Evolutionary conservation across 1,140 invertebrate genomes (phyloP), one percentile per base, ranked within the genome.

Genomic region (Aphaenogaster rudis): DNA sequence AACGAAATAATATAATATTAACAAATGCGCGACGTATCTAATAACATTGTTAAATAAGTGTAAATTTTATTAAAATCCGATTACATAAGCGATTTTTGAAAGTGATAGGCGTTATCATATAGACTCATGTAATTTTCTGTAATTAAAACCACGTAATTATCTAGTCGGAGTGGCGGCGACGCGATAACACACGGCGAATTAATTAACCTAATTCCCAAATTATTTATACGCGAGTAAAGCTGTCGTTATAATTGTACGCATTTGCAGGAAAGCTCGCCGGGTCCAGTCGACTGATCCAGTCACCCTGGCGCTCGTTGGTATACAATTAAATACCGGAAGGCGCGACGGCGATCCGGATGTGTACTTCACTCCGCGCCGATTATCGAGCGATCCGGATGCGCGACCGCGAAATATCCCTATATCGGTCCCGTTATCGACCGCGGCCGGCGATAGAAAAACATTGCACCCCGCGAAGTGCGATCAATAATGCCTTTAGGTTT

Each of bases 401-500:
- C 66, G 80, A 57, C 45, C 36, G 59, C 81, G 59, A 64, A 76
- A 52, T 52, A 11, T 78, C 48, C 33, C 13, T 52, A 36, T 42
- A 78, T 79, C 48, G 45, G 69, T 33, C 59, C 13, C 42, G 36
- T 57, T 86, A 72, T 89, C 71, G 88, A 89, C 52, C 84, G 39
- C 5, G 67, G 67, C 36, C 48, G 17, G 13, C 17, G 15, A 52
- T 33, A 76, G 39, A 48, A 82, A 81, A 81, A 86, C 42, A 66
- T 64, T 45, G 54, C 74, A 52, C 13, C 33, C 64, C 61, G 57
- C 63, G 36, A 33, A 64, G 69, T 74, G n/a, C 17, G 78, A 90
- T 90, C 89, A 84, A 90, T 90, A 90, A 66, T 33, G 66, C 42
- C 88, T 85, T 90, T 90, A 72, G 80, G 88, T 90, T 90, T 90